A percentile compares a stretch with the other conserved stretches of the same genome.
phyloP scores from a whole-genome alignment of 2,113 vertebrate species.

The Spea bombifrons region DNA sequence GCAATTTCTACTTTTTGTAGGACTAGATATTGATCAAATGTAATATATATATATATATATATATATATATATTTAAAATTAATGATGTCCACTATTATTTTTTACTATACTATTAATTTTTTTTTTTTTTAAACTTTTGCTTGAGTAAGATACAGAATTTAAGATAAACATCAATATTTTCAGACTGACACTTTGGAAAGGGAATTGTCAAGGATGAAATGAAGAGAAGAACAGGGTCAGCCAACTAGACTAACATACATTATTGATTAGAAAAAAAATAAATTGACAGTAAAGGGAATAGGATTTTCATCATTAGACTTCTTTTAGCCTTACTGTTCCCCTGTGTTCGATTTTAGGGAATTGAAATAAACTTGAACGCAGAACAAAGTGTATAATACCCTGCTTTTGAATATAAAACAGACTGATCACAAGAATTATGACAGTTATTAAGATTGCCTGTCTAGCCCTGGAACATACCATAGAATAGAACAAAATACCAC shows the following conservation, averaged over 20 bases:
- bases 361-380: background rate
- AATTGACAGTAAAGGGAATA: slow-evolving; percentile 25
- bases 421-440: no score
- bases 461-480: no score
- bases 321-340: background rate
- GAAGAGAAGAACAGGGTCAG: background rate
- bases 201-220: slow-evolving; percentile 16
- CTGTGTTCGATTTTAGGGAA: background rate
- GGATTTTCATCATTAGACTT: background rate
- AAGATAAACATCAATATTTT: slow-evolving; percentile 18
- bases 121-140: background rate
- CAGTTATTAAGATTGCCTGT: no score
- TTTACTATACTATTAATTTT: no score
- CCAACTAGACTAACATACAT: background rate
- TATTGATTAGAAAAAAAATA: slow-evolving; percentile 21
- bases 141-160: background rate
- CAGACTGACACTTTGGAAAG: background rate
- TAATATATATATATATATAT: no score
- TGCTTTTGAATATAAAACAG: no score
- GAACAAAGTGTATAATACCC: no score
- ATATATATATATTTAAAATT: no score
- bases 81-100: no score
- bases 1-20: no score
- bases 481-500: no score
- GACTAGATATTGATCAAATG: no score